Percentiles rank a stretch among this genome's conserved stretches.
These are phyloP conservation scores for Calephelis virginiensis DNA, from an alignment of 1,140 invertebrate genomes.

Conservation along the genomic window DNA sequence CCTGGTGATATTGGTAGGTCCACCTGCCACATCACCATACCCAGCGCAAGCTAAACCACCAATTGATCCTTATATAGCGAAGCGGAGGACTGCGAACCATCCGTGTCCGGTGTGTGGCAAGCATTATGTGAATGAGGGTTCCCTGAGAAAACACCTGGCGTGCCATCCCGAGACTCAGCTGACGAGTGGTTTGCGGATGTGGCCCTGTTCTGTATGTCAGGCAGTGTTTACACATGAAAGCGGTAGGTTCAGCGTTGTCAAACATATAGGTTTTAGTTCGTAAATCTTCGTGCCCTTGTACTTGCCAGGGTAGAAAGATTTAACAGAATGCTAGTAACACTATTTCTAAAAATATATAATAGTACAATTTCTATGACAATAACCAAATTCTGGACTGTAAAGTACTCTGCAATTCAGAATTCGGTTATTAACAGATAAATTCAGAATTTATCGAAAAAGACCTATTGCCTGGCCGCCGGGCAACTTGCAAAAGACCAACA, in stretches of 20 bases:
- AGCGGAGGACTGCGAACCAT: constrained; percentile 94
- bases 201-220: constrained; percentile 96
- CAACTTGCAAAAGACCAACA: too few relatives aligned
- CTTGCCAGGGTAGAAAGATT: too few relatives aligned
- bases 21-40: constrained; percentile 73
- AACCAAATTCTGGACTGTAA: too few relatives aligned
- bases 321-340: too few relatives aligned
- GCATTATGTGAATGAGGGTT: constrained; percentile 96
- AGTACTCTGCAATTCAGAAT: too few relatives aligned
- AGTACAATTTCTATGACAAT: too few relatives aligned
- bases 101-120: constrained; percentile 96
- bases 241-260: constrained; percentile 80
- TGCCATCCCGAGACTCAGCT: constrained; percentile 95
- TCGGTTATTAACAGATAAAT: too few relatives aligned
- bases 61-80: constrained; percentile 89
- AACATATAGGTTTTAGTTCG: too few relatives aligned
- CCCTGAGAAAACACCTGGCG: constrained; percentile 93
- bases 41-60: constrained; percentile 73
- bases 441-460: too few relatives aligned
- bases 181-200: constrained; percentile 92
- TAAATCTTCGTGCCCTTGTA: too few relatives aligned
- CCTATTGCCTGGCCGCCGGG: too few relatives aligned
- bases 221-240: constrained; percentile 96
- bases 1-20: constrained; percentile 68
- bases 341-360: too few relatives aligned